These are phyloP conservation scores for Stenodema calcarata DNA, from an alignment of 2,888 invertebrate species.

Conservation along the genomic window DNA sequence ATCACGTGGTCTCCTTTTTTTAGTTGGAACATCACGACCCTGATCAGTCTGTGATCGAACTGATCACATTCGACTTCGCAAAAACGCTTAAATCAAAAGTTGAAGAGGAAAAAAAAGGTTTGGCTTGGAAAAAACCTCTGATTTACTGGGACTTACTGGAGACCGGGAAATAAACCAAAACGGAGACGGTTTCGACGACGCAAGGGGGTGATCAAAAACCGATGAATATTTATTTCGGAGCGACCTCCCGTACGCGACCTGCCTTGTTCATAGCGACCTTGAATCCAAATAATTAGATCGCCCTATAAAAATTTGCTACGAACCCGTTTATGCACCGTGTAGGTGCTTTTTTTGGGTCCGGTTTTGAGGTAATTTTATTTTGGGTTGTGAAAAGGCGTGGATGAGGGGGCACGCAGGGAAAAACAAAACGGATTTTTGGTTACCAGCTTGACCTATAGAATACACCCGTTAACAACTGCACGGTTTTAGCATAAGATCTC, in stretches of 20 bases:
- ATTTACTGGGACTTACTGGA: not conserved
- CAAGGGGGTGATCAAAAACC: not conserved
- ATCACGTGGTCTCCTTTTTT: not conserved
- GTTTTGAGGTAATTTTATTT: too few relatives aligned
- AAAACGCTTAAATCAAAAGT: not conserved
- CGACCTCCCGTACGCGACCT: not conserved
- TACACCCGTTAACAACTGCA: not conserved
- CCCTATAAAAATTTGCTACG: not conserved
- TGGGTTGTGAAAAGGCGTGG: too few relatives aligned
- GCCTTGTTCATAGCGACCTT: not conserved
- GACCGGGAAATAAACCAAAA: not conserved
- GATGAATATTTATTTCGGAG: not conserved
- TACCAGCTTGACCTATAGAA: not conserved
- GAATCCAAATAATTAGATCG: not conserved
- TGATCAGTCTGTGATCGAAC: not conserved
- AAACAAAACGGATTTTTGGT: not conserved
- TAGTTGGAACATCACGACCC: not conserved
- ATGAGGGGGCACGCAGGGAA: too few relatives aligned
- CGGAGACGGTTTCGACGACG: not conserved
- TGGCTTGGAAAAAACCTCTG: not conserved
- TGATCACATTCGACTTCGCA: not conserved
- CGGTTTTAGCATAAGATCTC: not conserved
- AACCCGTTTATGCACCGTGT: not conserved
- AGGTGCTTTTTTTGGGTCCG: too few relatives aligned
- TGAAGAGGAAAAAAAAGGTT: not conserved